Conservation (phyloP, 2,888 invertebrate genomes). For the Molorchus minor region DNA sequence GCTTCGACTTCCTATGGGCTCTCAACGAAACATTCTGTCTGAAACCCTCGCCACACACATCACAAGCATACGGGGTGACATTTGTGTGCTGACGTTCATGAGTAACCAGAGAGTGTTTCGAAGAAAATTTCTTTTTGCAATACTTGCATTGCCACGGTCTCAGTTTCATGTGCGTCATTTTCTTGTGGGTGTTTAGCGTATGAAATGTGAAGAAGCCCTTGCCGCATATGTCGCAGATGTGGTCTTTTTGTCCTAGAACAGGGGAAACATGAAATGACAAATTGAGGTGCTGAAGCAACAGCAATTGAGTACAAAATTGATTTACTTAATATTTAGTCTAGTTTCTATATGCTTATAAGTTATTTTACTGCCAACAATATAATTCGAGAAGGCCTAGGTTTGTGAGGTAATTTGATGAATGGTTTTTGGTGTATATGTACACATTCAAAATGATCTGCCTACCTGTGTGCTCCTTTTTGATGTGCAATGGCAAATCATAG, state of each 20-base stretch:
- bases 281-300: too few relatives aligned
- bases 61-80: constrained; percentile 51
- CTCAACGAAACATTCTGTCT: constrained; percentile 53
- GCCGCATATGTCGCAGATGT: constrained; percentile 48
- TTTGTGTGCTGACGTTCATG: constrained; percentile 54
- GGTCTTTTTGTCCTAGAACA: constrained; percentile 46
- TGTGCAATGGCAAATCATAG: constrained; percentile 48
- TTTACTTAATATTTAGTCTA: too few relatives aligned
- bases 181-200: constrained; percentile 49
- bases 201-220: constrained; percentile 44
- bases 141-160: constrained; percentile 50
- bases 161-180: constrained; percentile 51
- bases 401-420: too few relatives aligned
- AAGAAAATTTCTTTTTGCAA: constrained; percentile 51
- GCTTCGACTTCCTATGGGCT: constrained; percentile 51
- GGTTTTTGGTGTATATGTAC: too few relatives aligned
- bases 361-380: too few relatives aligned
- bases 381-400: too few relatives aligned
- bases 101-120: constrained; percentile 49
- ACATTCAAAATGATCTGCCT: too few relatives aligned
- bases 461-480: constrained; percentile 46
- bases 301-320: too few relatives aligned
- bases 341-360: too few relatives aligned
- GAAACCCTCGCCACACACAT: constrained; percentile 50
- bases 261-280: too few relatives aligned